Percentiles rank a stretch among this genome's conserved stretches.
Conservation (phyloP, 2,113 vertebrate species). For the Solea solea region DNA sequence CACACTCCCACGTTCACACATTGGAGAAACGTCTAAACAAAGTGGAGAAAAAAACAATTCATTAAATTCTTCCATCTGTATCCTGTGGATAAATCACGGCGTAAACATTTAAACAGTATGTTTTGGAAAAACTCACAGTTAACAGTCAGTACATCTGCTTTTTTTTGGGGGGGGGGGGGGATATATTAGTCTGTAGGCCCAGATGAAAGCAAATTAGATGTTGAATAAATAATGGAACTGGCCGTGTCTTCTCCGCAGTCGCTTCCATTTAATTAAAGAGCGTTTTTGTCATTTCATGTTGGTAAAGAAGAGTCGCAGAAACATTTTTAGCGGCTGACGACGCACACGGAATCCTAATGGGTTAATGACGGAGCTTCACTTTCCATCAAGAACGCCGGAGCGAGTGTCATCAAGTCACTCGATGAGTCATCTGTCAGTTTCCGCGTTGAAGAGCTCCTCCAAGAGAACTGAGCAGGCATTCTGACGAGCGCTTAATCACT, state of each 20-base stretch:
- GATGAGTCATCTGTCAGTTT: conserved; percentile 10
- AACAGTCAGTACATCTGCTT: neutral
- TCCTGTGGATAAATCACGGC: neutral
- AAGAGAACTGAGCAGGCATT: neutral
- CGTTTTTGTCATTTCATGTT: conserved; percentile 7
- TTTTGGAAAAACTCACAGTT: neutral
- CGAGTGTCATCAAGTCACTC: conserved; percentile 9
- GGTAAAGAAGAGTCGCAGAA: neutral
- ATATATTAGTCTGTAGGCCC: neutral
- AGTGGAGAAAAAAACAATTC: neutral
- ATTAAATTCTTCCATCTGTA: no score
- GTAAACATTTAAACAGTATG: neutral
- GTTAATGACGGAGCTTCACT: conserved; percentile 21
- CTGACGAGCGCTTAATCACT: conserved; percentile 14
- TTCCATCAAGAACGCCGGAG: conserved; percentile 14
- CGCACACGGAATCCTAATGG: conserved; percentile 6
- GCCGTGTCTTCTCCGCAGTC: neutral
- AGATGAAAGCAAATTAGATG: conserved; percentile 20
- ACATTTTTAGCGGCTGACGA: conserved; percentile 5
- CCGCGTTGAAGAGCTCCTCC: neutral
- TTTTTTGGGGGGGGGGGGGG: neutral
- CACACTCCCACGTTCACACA: neutral
- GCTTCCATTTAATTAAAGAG: neutral
- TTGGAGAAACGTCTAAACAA: neutral
- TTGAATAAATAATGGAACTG: neutral